Percentiles rank a stretch among this genome's conserved stretches.
Conservation (phyloP, 2,888 invertebrate genomes). For the Sturmia bella region DNA sequence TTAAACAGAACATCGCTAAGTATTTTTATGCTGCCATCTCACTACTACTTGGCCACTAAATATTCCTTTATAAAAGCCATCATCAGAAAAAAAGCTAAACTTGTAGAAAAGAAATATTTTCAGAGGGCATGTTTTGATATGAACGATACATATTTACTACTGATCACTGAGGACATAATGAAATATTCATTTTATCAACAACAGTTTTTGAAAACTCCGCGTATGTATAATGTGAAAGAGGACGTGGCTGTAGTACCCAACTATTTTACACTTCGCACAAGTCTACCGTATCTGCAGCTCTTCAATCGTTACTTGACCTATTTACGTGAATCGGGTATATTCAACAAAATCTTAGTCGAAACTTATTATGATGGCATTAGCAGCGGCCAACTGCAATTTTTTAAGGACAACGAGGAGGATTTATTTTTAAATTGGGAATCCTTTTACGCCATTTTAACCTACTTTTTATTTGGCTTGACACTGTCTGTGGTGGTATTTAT, state of each 20-base stretch:
- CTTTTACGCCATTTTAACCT: not conserved
- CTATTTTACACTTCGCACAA: not conserved
- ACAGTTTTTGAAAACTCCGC: constrained; percentile 26
- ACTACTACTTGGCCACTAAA: not conserved
- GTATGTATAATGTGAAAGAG: constrained; percentile 8
- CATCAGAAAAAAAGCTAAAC: not conserved
- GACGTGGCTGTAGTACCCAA: not conserved
- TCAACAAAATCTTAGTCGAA: not conserved
- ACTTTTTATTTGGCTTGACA: too few species aligned
- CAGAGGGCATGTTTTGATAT: not conserved
- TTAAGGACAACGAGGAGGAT: not conserved
- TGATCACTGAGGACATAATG: constrained; percentile 1
- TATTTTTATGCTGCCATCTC: not conserved
- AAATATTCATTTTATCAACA: constrained; percentile 43
- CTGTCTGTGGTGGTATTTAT: too few species aligned
- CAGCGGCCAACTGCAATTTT: constrained; percentile 32
- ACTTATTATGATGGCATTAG: constrained; percentile 15
- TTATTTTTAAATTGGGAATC: not conserved
- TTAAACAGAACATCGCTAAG: not conserved
- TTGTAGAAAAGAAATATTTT: not conserved
- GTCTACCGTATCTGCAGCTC: constrained; percentile 18
- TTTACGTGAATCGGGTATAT: constrained; percentile 18
- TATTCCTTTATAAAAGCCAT: not conserved
- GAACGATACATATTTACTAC: not conserved
- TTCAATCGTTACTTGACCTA: constrained; percentile 33